Conservation (phyloP, 2,797 vertebrate species). For the Platyrinchus mystaceus region DNA sequence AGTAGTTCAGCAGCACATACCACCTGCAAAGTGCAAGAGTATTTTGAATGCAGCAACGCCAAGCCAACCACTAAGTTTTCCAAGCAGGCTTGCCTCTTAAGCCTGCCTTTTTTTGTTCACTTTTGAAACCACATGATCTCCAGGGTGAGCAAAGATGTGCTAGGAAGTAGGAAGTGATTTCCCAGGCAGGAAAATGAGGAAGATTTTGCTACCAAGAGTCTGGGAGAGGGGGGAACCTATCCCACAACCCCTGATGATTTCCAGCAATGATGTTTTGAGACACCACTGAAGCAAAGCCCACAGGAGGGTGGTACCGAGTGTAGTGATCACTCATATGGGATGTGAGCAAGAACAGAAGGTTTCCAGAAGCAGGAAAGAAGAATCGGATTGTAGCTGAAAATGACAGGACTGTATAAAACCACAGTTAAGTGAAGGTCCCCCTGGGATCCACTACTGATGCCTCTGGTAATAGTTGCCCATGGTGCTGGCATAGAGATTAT, state of each 20-base stretch:
- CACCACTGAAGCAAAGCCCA: not conserved
- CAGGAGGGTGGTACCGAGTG: not conserved
- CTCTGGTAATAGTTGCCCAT: not conserved
- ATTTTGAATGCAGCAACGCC: rapidly evolving
- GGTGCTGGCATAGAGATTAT: not conserved
- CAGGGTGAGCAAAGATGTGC: not conserved
- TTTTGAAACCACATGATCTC: not conserved
- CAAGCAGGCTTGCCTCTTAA: not conserved
- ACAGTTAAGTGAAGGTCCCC: not conserved
- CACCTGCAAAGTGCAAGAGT: not conserved
- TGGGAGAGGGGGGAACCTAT: not conserved
- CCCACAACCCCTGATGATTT: not conserved
- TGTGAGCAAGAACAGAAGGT: not conserved
- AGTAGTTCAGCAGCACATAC: not conserved
- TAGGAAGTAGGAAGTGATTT: not conserved
- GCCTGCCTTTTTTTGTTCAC: not conserved
- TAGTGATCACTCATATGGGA: not conserved
- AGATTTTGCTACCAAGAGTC: not conserved
- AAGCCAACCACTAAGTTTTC: not conserved
- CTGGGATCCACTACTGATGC: not conserved
- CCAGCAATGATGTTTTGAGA: not conserved
- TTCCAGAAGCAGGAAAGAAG: not conserved
- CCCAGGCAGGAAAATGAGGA: not conserved
- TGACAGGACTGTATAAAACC: not conserved
- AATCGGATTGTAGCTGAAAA: not conserved